Evolutionary conservation across 2,113 vertebrate genomes (phyloP).

Genomic region (Martes martes): DNA sequence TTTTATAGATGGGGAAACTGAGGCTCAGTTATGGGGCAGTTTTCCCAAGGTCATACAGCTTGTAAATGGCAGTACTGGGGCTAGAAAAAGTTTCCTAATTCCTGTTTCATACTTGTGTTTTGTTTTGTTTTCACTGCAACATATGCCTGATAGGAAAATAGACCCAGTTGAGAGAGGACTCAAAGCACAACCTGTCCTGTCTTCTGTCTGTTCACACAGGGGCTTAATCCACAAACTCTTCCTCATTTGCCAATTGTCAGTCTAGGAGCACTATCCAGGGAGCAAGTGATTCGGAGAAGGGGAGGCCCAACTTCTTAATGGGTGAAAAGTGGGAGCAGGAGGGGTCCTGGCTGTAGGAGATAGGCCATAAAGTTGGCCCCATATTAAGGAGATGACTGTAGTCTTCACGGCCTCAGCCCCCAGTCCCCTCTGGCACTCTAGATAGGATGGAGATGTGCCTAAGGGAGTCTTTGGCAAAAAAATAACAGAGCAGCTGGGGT

Average conservation of each 20-base stretch:
- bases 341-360: not conserved
- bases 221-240: slow-evolving; percentile 40
- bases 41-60: slow-evolving; percentile 6
- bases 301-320: not conserved
- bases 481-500: not conserved
- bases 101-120: not conserved
- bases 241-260: not conserved
- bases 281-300: not conserved
- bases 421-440: not conserved
- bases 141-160: not conserved
- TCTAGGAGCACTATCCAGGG: not conserved
- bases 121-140: not conserved
- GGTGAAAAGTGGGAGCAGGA: not conserved
- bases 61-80: not conserved
- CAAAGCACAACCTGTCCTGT: not conserved
- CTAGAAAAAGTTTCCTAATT: slow-evolving; percentile 11
- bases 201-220: not conserved
- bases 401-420: not conserved
- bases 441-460: not conserved
- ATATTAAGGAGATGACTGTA: not conserved
- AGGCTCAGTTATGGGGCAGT: not conserved
- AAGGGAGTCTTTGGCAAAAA: not conserved
- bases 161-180: not conserved
- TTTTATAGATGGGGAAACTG: slow-evolving; percentile 54
- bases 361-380: not conserved